Base-by-base conservation (phyloP, 2,113 vertebrate genomes). In the Phylloscopus whistleri region DNA sequence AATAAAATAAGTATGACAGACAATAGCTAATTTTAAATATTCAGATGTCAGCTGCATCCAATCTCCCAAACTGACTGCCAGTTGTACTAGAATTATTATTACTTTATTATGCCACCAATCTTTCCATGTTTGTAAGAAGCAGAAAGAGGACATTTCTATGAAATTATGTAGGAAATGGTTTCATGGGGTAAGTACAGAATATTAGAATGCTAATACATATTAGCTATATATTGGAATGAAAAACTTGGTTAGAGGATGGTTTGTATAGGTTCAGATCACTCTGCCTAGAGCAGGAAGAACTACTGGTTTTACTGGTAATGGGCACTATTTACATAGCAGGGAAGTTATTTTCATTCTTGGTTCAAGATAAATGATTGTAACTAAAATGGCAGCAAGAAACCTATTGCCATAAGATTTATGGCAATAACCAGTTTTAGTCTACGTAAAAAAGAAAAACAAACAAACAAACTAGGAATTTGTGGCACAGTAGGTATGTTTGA, bases 321-420 rank as follows among this genome's bases (percentile, higher is more conserved):
- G 16, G 4, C 23, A 44, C 12, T 33, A 60, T 35, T 58, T 51
- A 44, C 17, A 28, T 64, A 69, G 21, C 7, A 51, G 23, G 31
- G 7, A 84, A 88, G 43, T 51, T 4, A 41, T 88, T 94, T 95
- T 52, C 73, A 37, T 94, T 95, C 59, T 89, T 91, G 55, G 60
- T 81, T 87, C 74, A 37, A 95, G 70, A 89, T 76, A 89, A 92
- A 60, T 15, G 24, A 43, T 23, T 77, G 22, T 33, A 84, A 52
- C 5, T 55, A 89, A 95, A 91, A 88, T 58, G 23, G 14, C 44
- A 95, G 39, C 72, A 90, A 84, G 78, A 87, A 97, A 67, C 52
- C 11, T 62, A 23, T 55, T 87, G 31, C 13, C 16, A 48, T 18
- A 28, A 10, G 11, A 5, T 39, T 60, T 62, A 39, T 13, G 59